Conservation (phyloP, 2,888 invertebrate genomes). For the Acutogordius australiensis region DNA sequence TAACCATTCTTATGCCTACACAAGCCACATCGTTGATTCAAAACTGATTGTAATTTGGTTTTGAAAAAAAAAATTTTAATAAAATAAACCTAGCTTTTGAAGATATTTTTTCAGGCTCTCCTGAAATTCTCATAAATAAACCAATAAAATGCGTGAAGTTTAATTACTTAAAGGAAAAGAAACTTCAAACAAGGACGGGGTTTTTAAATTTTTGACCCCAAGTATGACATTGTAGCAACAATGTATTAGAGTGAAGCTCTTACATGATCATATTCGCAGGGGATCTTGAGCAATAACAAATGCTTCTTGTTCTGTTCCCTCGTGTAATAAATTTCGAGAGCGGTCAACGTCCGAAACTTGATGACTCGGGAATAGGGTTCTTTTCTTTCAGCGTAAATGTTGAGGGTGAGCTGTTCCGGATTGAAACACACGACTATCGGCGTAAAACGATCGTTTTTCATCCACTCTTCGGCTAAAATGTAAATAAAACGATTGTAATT, state of each 20-base stretch:
- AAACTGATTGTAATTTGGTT: too few species aligned
- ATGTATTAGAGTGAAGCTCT: too few species aligned
- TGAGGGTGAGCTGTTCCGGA: neutral
- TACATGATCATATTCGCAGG: constrained; percentile 31
- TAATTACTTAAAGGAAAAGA: too few species aligned
- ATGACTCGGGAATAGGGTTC: constrained; percentile 22
- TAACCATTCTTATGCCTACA: too few species aligned
- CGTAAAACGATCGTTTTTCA: neutral
- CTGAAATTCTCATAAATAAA: too few species aligned
- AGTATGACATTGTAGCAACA: too few species aligned
- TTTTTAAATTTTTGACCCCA: too few species aligned
- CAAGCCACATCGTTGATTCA: too few species aligned
- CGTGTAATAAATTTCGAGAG: constrained; percentile 15
- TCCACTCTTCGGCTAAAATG: constrained; percentile 4
- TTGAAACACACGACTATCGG: neutral
- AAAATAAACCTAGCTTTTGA: neutral
- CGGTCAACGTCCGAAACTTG: constrained; percentile 23
- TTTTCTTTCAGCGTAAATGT: constrained; percentile 2
- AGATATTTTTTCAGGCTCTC: neutral
- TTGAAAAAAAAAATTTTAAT: too few species aligned
- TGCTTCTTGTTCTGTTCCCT: constrained; percentile 15
- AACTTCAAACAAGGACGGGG: too few species aligned
- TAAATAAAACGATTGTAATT: too few species aligned
- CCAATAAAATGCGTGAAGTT: too few species aligned
- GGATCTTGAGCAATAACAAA: constrained; percentile 23